Conservation (phyloP, 2,888 invertebrate genomes). For the Prosapia bicincta region DNA sequence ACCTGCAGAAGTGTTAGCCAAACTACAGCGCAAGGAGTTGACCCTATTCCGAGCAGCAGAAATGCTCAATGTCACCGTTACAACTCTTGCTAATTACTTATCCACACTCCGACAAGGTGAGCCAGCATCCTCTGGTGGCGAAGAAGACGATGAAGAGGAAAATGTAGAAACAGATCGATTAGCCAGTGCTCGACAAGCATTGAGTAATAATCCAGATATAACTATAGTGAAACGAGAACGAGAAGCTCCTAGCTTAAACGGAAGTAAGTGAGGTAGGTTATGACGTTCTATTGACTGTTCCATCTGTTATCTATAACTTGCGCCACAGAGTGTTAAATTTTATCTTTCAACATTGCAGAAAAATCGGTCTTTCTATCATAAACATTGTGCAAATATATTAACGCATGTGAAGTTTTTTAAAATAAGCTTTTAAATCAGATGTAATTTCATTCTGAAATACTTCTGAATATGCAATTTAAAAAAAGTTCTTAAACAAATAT, state of each 20-base stretch:
- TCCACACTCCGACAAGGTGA: constrained; percentile 53
- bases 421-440: too few species aligned
- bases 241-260: constrained; percentile 30
- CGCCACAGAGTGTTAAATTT: neutral
- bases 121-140: constrained; percentile 49
- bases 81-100: constrained; percentile 67
- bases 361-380: too few species aligned
- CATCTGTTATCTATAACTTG: neutral
- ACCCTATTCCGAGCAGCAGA: constrained; percentile 69
- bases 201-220: constrained; percentile 52
- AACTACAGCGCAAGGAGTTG: constrained; percentile 68
- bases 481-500: too few species aligned
- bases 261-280: constrained; percentile 24
- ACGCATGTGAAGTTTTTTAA: too few species aligned
- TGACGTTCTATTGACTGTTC: neutral
- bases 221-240: constrained; percentile 57
- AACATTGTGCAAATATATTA: too few species aligned
- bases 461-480: too few species aligned
- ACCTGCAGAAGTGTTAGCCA: constrained; percentile 66
- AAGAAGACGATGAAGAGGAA: constrained; percentile 43
- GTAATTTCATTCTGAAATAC: too few species aligned
- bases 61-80: constrained; percentile 70
- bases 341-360: neutral
- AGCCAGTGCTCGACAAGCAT: constrained; percentile 36
- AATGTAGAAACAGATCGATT: constrained; percentile 33